Evolutionary conservation across 2,113 vertebrate species (phyloP), one percentile per base, ranked within the genome.

Genomic region (Pollimyrus isidori): DNA sequence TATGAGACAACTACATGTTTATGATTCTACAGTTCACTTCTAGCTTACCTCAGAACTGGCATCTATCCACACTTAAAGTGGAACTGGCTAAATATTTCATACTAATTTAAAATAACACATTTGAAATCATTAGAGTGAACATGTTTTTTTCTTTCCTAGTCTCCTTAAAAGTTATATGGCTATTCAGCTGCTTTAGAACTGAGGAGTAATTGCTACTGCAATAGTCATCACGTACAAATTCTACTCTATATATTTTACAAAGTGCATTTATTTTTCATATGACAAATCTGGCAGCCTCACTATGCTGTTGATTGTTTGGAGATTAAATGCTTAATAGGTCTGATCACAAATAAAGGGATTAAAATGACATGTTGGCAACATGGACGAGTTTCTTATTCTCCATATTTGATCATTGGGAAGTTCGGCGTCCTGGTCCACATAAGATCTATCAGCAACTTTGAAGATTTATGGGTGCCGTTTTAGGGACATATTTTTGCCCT

Each of bases 11-110:
- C 11, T 88, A 69, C 45, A 46, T 52, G 48, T 88, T 45, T 73
- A 88, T 73, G 45, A 53, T 48, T 49, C n/a, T 30, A 88, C 87
- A 76, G 46, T 58, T 88, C 87, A 88, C 46, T 49, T 30, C 65
- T n/a, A 65, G 45, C 62, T 46, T 49, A 88, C 45, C 45, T 88
- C 50, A 53, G 26, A 52, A 13, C 85, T 53, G 84, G 48, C 85
- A 87, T 53, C 26, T 87, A 87, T 30, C 48, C 13, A 35, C 49
- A 39, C 6, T 87, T 35, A 87, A 56, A 56, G 30, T 53, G 26
- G 15, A 53, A 80, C 21, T 87, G 6, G 49, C 50, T 21, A 56
- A 87, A 87, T 30, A 53, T 53, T 87, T 87, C 35, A 35, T 39
- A 87, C n/a, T 56, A 42, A n/a, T 35, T 48, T 84, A 84, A 46